Base-by-base conservation (phyloP, 2,888 invertebrate species). In the Drosophila leonis region DNA sequence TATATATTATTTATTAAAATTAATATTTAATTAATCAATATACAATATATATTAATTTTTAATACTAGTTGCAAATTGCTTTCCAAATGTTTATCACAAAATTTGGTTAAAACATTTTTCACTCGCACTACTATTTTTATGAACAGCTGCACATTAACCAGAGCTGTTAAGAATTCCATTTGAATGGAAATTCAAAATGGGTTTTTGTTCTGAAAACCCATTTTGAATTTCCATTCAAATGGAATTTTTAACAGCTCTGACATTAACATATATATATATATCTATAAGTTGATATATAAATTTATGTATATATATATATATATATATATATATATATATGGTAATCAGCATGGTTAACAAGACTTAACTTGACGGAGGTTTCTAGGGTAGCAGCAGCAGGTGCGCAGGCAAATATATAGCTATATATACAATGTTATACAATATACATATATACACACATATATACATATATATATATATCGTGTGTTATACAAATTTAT, bases 391-490 rank as follows among this genome's bases (percentile, higher is more conserved):
- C 18, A 13, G 51, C 20, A 24, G 6, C 8, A 0, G 33, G 4
- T 5, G n/a, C 35, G 10, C 20, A 37, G 33, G 31, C 49, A 49
- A 33, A 18, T 37, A 48, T 55, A 37, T 42, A 33, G n/a, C 24
- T 52, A 56, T 63, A 66, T 60, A 41, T 67, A 55, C 49, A 55
- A 42, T 15, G n/a, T 33, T 54, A 61, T 31, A 39, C 37, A 31
- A 41, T 41, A 62, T 27, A 42, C 48, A 52, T 54, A 31, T 48
- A 44, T 46, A 39, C 31, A 24, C 29, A 9, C 41, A 27, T 29
- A 29, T 51, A 24, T 57, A 41, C 18, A 33, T 24, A 35, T 35
- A 56, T 24, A 46, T 33, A n/a, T 42, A 37, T 44, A 48, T 59
- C 33, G 18, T 49, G 49, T 49, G 29, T 33, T 24, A 35, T 67